These are phyloP conservation scores for Copidosoma aretas DNA, from an alignment of 2,888 invertebrate species.

Conservation along the genomic window DNA sequence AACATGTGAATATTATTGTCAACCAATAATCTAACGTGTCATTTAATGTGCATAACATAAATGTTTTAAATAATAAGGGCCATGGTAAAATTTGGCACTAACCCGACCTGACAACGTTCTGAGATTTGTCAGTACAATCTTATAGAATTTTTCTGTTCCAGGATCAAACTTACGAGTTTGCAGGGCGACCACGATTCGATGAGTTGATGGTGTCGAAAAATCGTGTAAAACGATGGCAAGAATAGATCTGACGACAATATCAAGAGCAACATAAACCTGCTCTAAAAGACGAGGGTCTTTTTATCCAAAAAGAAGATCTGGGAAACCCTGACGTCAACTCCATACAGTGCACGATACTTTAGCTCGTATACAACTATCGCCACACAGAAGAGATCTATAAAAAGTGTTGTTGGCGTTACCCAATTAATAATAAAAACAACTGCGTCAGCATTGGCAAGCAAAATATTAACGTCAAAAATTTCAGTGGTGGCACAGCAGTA, in stretches of 20 bases:
- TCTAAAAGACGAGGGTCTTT: constrained; percentile 69
- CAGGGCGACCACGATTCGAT: constrained; percentile 66
- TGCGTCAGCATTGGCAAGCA: no score
- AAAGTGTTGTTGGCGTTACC: constrained; percentile 70
- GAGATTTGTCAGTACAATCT: constrained; percentile 43
- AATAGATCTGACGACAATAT: constrained; percentile 57
- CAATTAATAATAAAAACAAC: no score
- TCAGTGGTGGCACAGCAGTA: no score
- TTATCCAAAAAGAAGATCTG: constrained; percentile 56
- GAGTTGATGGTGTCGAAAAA: constrained; percentile 63
- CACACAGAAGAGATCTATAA: constrained; percentile 77
- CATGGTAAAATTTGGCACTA: no score
- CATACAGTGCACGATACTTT: constrained; percentile 87
- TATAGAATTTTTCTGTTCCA: constrained; percentile 63
- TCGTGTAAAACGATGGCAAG: constrained; percentile 58
- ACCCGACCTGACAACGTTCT: constrained; percentile 26
- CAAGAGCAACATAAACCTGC: constrained; percentile 61
- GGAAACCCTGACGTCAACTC: constrained; percentile 64
- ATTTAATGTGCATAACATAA: no score
- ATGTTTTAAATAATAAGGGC: no score
- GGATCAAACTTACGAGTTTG: constrained; percentile 64
- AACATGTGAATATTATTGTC: no score
- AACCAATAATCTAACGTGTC: no score
- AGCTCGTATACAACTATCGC: constrained; percentile 84
- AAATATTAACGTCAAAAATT: no score